Percentiles rank a stretch among this genome's conserved stretches.
Conservation (phyloP, 2,888 invertebrate species). For the Nemoura dubitans region DNA sequence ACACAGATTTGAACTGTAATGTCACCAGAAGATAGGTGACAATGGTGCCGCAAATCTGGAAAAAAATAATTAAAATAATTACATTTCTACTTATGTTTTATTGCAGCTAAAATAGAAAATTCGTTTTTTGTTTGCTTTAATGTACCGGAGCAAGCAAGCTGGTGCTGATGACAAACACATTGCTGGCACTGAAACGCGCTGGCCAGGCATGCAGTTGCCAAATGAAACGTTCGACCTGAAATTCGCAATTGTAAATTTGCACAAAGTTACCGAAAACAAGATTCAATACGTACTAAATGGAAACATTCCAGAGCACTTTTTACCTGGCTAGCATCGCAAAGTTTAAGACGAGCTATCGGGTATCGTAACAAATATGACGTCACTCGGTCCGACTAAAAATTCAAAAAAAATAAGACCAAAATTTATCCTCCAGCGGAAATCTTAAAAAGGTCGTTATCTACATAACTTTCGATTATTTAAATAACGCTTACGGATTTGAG, state of each 20-base stretch:
- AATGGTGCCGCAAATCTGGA: conserved; percentile 31
- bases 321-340: not conserved
- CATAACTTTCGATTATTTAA: not conserved
- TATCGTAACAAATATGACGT: not conserved
- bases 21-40: conserved; percentile 27
- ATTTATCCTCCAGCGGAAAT: not conserved
- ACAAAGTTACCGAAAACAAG: too few species aligned
- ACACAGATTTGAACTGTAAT: conserved; percentile 18
- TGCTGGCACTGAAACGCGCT: not conserved
- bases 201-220: not conserved
- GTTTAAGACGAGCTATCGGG: not conserved
- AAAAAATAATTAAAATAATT: not conserved
- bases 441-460: not conserved
- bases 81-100: not conserved
- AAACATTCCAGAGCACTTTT: not conserved
- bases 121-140: not conserved
- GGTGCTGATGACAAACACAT: not conserved
- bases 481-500: conserved; percentile 16
- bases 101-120: not conserved
- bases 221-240: not conserved
- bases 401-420: not conserved
- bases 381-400: not conserved
- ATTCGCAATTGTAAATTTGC: too few species aligned
- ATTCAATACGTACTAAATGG: too few species aligned
- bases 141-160: conserved; percentile 7